Percentiles rank a stretch among this genome's conserved stretches.
Conservation (phyloP, 2,797 vertebrate genomes). For the Numenius phaeopus region DNA sequence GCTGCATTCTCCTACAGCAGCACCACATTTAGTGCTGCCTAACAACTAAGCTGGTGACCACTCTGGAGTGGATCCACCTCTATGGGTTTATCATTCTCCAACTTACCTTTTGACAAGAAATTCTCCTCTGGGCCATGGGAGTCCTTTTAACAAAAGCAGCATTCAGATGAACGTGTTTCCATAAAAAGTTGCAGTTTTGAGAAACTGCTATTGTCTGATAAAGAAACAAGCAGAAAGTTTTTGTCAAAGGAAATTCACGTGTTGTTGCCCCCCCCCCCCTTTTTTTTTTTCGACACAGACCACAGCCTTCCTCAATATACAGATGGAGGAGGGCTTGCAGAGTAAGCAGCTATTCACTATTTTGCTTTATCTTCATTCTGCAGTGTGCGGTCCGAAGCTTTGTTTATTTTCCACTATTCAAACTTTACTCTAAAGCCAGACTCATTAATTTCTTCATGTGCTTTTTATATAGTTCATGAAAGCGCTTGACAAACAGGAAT, state of each 20-base stretch:
- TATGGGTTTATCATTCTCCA: neutral
- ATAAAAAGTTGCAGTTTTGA: neutral
- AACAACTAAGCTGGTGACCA: neutral
- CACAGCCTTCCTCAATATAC: neutral
- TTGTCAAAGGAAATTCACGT: neutral
- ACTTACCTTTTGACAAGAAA: neutral
- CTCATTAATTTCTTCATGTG: constrained; percentile 6
- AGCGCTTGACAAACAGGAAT: neutral
- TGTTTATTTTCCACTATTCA: constrained; percentile 35
- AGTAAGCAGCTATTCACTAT: neutral
- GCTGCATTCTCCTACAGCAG: neutral
- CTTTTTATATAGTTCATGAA: neutral
- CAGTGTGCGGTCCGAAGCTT: neutral
- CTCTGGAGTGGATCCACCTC: neutral
- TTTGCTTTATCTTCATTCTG: constrained; percentile 28
- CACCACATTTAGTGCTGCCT: neutral
- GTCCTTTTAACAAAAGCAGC: neutral
- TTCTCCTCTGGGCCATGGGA: neutral
- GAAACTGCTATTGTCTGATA: neutral
- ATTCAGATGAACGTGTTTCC: neutral
- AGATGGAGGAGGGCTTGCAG: neutral
- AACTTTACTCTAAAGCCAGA: constrained; percentile 18
- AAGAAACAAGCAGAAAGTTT: neutral
- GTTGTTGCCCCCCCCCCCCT: neutral
- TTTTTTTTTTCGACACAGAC: neutral